Evolutionary conservation across 2,797 vertebrate genomes (phyloP), one percentile per base, ranked within the genome.

Genomic region (Sebastes taczanowskii): DNA sequence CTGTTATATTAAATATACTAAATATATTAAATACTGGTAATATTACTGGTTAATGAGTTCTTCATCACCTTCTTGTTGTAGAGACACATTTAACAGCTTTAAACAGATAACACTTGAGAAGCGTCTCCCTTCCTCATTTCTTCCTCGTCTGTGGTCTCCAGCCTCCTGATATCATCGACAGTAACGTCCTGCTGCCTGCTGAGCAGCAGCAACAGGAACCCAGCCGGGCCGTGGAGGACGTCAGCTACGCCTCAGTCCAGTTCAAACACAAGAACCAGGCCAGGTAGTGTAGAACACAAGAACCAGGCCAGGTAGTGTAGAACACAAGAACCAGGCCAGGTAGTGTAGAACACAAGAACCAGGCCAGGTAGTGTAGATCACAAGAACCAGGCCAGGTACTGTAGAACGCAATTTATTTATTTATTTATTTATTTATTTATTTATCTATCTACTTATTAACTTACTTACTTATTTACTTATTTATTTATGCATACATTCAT

Each of bases 241-340:
- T 84, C 34, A 81, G 60, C 60, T 89, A 88, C 63, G 13, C 34
- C 14, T 4, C 58, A 0, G 7, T 89, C 59, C 71, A 79, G 46
- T 86, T 88, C 74, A 73, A 1, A 4, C 29, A 61, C 2, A 42
- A 11, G 6, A 23, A 58, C 42, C 42, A 18, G 18, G 3, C 0
- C 55, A 79, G 84, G 90, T 86, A 38, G 4, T 38, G 35, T 5
- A 38, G 35, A 1, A 4, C 29, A 61, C 2, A 42, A 11, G 6
- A 23, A 58, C 6, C 30, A 4, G 20, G 4, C 0, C 56, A 79
- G 85, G 88, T 86, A 20, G 6, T 49, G 42, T 18, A 49, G 42
- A 18, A 20, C 42, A 38, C 49, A 52, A 52, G 49, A 46, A 46
- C 42, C 42, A 18, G 18, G 3, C 0, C 55, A 79, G 84, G 90